Conservation (phyloP, 2,113 vertebrate genomes). For the Cebidichthys violaceus region DNA sequence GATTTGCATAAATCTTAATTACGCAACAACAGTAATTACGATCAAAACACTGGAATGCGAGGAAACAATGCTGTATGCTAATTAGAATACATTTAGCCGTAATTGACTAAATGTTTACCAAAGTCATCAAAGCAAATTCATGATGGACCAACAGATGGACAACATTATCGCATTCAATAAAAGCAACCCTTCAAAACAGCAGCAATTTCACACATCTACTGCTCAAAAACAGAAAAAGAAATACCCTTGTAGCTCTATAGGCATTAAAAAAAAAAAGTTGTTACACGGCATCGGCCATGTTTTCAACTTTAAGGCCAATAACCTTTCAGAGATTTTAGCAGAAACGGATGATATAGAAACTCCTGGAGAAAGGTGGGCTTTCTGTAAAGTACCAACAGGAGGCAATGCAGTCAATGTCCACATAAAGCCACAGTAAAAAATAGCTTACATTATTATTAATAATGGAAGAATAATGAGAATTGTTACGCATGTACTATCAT, state of each 20-base stretch:
- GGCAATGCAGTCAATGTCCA: conserved; percentile 3
- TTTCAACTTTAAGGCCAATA: background rate
- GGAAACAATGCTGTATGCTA: conserved; percentile 15
- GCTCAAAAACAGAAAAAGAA: background rate
- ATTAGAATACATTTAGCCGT: conserved; percentile 3
- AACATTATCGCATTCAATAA: conserved; percentile 19
- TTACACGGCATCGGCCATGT: background rate
- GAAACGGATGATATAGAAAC: background rate
- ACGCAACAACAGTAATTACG: conserved; percentile 1
- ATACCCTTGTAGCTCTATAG: background rate
- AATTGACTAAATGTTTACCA: background rate
- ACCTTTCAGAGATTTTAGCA: background rate
- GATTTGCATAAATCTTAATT: background rate
- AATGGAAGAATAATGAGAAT: background rate
- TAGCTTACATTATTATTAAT: background rate
- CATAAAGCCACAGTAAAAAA: background rate
- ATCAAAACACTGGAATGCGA: conserved; percentile 7
- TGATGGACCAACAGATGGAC: conserved; percentile 15
- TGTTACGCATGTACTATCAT: background rate
- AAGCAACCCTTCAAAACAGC: conserved; percentile 15
- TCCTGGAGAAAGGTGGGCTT: conserved; percentile 1
- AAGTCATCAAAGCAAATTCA: conserved; percentile 22
- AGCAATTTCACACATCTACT: background rate
- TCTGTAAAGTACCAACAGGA: conserved; percentile 9
- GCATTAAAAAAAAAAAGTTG: background rate